These are phyloP conservation scores for Muntiacus muntjak DNA, from an alignment of 2,113 vertebrate species.

Conservation along the genomic window DNA sequence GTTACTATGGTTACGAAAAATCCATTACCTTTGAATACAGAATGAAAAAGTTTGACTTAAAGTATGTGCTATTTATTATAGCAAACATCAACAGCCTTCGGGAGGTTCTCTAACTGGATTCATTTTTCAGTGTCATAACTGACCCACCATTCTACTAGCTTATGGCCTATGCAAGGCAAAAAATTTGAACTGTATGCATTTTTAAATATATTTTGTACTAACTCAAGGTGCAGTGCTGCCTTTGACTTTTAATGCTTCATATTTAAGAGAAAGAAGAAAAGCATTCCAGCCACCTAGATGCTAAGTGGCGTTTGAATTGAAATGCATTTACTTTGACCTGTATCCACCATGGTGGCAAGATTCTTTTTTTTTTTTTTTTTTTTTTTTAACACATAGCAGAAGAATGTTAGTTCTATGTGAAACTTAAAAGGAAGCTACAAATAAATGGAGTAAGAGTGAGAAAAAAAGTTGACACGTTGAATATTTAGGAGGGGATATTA, in stretches of 20 bases:
- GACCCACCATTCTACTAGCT: conserved; percentile 83
- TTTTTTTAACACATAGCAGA: background rate
- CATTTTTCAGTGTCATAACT: conserved; percentile 89
- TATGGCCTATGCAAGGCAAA: conserved; percentile 82
- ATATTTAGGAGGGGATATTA: background rate
- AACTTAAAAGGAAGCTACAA: background rate
- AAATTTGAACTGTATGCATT: conserved; percentile 83
- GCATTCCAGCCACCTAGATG: background rate
- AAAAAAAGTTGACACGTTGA: background rate
- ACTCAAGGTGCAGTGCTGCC: conserved; percentile 76
- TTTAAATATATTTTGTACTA: conserved; percentile 83
- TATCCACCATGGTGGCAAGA: background rate
- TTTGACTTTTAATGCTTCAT: conserved; percentile 77
- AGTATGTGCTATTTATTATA: conserved; percentile 89
- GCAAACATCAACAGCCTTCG: conserved; percentile 87
- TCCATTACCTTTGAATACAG: conserved; percentile 90
- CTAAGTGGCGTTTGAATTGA: background rate
- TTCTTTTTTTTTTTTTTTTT: background rate
- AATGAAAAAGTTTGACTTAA: conserved; percentile 91
- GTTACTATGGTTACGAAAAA: conserved; percentile 90
- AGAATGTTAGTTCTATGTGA: background rate
- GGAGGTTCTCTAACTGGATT: conserved; percentile 86
- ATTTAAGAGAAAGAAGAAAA: conserved; percentile 70
- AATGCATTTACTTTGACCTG: conserved; percentile 52
- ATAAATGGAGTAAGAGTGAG: background rate